Evolutionary conservation across 2,888 invertebrate species (phyloP), one percentile per base, ranked within the genome.

Genomic region (Unio delphinus): DNA sequence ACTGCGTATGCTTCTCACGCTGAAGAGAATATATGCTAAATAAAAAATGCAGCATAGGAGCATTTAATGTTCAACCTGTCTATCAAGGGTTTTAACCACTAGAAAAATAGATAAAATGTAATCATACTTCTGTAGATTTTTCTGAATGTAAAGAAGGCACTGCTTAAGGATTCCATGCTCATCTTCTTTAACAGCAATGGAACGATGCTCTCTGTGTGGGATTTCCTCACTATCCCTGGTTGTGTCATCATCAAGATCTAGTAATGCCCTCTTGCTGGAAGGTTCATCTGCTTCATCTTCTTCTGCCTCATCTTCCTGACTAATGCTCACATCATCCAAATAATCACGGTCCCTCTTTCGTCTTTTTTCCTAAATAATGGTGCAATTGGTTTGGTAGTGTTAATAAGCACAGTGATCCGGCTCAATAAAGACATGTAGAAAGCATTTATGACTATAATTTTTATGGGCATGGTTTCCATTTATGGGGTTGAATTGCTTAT

Each of bases 121-220:
- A 6, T 72, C 79, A 66, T 87, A 91, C 86, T 96, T 95, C 87
- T 98, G 97, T 69, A 98, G 91, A 69, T 94, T 94, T 67, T 95
- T 93, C 11, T 97, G 84, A 55, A 92, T 82, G 76, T 90, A 89
- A 76, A 97, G 97, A 55, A 97, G 91, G 75, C 84, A 84, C 67
- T 80, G 81, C 57, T 80, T 79, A 18, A 86, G 75, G 26, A 84
- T 80, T 15, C 78, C 83, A 56, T 80, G 80, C 61, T 80, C 81
- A 67, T 81, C 83, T 18, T 76, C 79, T 23, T 72, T 72, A 11
- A 68, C 68, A n/a, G 76, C 68, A 8, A 73, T 72, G n/a, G 68
- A 65, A 17, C 78, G 69, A 11, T 69, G 59, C 6, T 69, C 66
- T 28, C 76, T 65, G 26, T 72, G 71, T 15, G 71, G 66, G 26